phyloP scores from a whole-genome alignment of 2,888 invertebrate species.

The Lordiphosa fenestrarum region DNA sequence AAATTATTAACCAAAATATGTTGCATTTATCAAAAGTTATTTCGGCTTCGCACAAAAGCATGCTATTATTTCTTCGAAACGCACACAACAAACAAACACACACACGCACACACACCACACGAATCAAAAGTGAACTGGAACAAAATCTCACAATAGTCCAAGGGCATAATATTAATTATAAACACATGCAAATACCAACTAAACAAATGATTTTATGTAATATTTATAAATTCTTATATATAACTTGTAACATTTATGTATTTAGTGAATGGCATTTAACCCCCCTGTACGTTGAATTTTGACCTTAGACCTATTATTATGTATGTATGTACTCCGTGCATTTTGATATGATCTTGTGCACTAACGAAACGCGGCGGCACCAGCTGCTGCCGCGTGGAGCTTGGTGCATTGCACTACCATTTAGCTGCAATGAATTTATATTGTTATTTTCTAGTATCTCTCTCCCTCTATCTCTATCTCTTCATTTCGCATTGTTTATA shows the following conservation, averaged over 20 bases:
- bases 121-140: slow-evolving; percentile 1
- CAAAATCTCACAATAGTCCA: neutral
- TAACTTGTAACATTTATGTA: slow-evolving; percentile 30
- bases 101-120: slow-evolving; percentile 19
- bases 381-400: too few species aligned
- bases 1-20: slow-evolving; percentile 11
- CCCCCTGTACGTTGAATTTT: slow-evolving; percentile 58
- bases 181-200: slow-evolving; percentile 11
- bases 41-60: slow-evolving; percentile 28
- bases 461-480: slow-evolving; percentile 11
- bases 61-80: slow-evolving; percentile 31
- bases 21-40: slow-evolving; percentile 27
- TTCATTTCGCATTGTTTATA: slow-evolving; percentile 9
- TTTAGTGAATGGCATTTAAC: slow-evolving; percentile 76
- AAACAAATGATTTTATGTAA: slow-evolving; percentile 19
- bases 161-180: slow-evolving; percentile 47
- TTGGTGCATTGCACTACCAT: slow-evolving; percentile 18
- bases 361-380: neutral
- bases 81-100: slow-evolving; percentile 16
- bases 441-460: slow-evolving; percentile 4
- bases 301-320: slow-evolving; percentile 63
- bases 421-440: slow-evolving; percentile 52
- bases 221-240: slow-evolving; percentile 31
- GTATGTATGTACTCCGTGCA: slow-evolving; percentile 53
- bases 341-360: slow-evolving; percentile 46